Base-by-base conservation (phyloP, 2,888 invertebrate genomes). In the Eumacrocentrus americanus region DNA sequence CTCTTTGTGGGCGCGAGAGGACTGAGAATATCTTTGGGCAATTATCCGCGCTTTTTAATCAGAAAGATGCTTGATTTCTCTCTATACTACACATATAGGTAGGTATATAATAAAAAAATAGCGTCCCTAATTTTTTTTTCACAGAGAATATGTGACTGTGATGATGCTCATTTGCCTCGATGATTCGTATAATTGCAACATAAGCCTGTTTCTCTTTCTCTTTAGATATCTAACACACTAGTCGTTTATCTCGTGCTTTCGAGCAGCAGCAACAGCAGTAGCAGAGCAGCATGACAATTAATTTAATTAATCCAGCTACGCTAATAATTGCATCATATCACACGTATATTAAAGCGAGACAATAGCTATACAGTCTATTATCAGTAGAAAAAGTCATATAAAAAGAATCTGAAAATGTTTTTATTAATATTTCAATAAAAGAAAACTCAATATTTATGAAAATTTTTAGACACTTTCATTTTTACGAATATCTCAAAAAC, bases 41-140 rank as follows among this genome's bases (percentile, higher is more conserved):
- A 53, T 53, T 53, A 53, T 42, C 9, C 29, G 7, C 40, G 53
- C 40, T 53, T 53, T 51, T 53, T 53, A 53, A 53, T 53, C 53
- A 53, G 25, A 22, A 51, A 35, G 9, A 29, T 29, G 4, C 29
- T 29, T 29, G 4, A 29, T 29, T 29, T 29, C 29, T 29, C 9
- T 29, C 4, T 29, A 29, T 29, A 42, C 16, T 3, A 16, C 18
- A 18, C 16, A 9, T 42, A 9, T 42, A 16, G n/a, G n/a, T n/a
- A n/a, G n/a, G n/a, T n/a, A n/a, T n/a, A n/a, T n/a, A n/a, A n/a
- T n/a, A n/a, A n/a, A n/a, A n/a, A n/a, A n/a, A n/a, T n/a, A n/a
- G n/a, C n/a, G n/a, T n/a, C n/a, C n/a, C n/a, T n/a, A 29, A 29
- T 6, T 6, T 29, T 29, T 29, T 9, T 29, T 29, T 29, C 4